Evolutionary conservation across 2,888 invertebrate species (phyloP).

Genomic region (Drosophila pseudotalamancana): DNA sequence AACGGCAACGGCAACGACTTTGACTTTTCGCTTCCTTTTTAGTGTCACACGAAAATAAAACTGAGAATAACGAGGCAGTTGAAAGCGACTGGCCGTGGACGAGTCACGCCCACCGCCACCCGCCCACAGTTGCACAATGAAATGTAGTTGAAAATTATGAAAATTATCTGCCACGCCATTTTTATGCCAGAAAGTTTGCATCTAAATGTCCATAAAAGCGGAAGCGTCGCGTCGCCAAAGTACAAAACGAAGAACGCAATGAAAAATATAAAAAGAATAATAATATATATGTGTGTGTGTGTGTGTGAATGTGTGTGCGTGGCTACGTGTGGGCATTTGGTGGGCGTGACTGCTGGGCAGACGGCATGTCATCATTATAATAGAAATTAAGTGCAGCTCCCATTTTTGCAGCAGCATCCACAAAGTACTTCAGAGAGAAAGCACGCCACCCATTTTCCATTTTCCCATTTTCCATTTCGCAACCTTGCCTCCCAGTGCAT

Average conservation of each 20-base stretch:
- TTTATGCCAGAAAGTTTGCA: conserved; percentile 80
- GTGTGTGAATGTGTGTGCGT: conserved; percentile 8
- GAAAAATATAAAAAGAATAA: conserved; percentile 18
- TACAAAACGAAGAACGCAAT: conserved; percentile 30
- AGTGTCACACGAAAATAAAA: conserved; percentile 74
- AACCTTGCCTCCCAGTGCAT: too few species aligned
- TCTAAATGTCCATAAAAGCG: conserved; percentile 80
- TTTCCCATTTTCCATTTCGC: too few species aligned
- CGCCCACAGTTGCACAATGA: conserved; percentile 69
- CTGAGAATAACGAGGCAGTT: conserved; percentile 65
- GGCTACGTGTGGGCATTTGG: conserved; percentile 44
- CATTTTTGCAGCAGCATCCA: conserved; percentile 17
- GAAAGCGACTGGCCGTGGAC: conserved; percentile 40
- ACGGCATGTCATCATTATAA: conserved; percentile 75
- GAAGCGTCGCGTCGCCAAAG: conserved; percentile 70
- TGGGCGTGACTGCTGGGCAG: conserved; percentile 51
- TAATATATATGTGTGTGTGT: conserved; percentile 16
- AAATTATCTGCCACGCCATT: conserved; percentile 79
- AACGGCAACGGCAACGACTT: conserved; percentile 46
- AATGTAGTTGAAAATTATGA: conserved; percentile 80
- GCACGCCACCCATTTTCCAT: conserved; percentile 29
- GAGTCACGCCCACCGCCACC: conserved; percentile 65
- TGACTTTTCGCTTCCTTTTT: conserved; percentile 69
- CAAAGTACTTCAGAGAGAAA: conserved; percentile 28
- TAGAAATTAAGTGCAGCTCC: conserved; percentile 72